These are phyloP conservation scores for Scophthalmus maximus DNA, from an alignment of 2,113 vertebrate genomes.

Conservation along the genomic window DNA sequence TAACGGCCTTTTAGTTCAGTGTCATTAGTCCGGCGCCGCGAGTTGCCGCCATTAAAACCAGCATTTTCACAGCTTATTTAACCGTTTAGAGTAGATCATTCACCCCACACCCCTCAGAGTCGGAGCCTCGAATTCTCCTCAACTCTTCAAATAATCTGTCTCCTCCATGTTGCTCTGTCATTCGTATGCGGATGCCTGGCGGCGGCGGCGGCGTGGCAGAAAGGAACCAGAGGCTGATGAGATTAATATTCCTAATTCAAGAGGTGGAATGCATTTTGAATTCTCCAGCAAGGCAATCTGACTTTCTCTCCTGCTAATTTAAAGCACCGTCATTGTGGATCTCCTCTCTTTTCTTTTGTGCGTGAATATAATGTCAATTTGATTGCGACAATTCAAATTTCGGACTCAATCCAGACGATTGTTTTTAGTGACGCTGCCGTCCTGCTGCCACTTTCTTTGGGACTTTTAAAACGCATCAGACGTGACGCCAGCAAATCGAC, in stretches of 20 bases:
- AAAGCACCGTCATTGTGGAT: conserved; percentile 7
- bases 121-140: conserved; percentile 35
- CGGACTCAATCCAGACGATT: background rate
- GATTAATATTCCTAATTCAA: conserved; percentile 56
- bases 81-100: conserved; percentile 36
- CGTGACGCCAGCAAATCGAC: conserved; percentile 41
- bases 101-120: conserved; percentile 12
- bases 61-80: conserved; percentile 43
- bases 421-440: conserved; percentile 36
- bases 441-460: background rate
- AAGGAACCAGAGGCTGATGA: conserved; percentile 40
- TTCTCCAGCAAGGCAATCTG: conserved; percentile 7
- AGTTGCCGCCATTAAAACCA: conserved; percentile 18
- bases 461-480: conserved; percentile 5
- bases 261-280: conserved; percentile 30
- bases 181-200: conserved; percentile 30
- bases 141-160: conserved; percentile 45
- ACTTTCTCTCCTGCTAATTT: conserved; percentile 10
- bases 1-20: conserved; percentile 5
- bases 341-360: background rate
- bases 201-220: conserved; percentile 30
- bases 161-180: conserved; percentile 29
- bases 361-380: conserved; percentile 18
- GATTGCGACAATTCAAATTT: conserved; percentile 30
- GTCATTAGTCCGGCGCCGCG: conserved; percentile 21